Base-by-base conservation (phyloP, 2,888 invertebrate species). In the Penaeus monodon region DNA sequence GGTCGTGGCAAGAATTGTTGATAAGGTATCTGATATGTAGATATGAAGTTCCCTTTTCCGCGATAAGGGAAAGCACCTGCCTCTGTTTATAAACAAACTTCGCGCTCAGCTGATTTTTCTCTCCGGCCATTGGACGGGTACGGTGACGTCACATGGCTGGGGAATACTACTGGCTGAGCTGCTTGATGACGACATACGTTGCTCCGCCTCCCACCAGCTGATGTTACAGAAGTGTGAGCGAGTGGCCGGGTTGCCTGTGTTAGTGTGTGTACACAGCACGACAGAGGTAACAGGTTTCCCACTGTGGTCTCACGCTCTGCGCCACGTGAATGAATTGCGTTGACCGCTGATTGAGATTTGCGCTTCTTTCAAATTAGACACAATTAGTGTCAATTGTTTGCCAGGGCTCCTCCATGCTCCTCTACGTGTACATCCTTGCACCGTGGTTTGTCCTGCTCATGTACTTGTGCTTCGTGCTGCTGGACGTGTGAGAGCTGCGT, bases 371-470 rank as follows among this genome's bases (percentile, higher is more conserved):
- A 1, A 57, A 70, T 29, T n/a, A 14, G 27, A 33, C 24, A 6
- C 29, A 70, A 27, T 33, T 70, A 27, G 29, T 29, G 70, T 70
- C 27, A 22, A 24, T 27, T 33, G 17, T 12, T 44, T 20, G 27
- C 22, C n/a, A 20, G 44, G 70, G 70, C 20, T 90, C 90, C 29
- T 84, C 90, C 29, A 91, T 91, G 91, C 88, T 91, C 85, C 90
- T 91, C 73, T 91, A 91, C 90, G 93, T 95, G 93, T 94, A 94
- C 92, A 93, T 95, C 92, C 93, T 95, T 91, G 94, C 94, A 91
- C 95, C 95, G 92, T 95, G 95, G 95, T 93, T 95, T 92, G 93
- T 94, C 92, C 94, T 95, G 92, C 94, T 95, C 91, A 93, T 95
- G 91, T 94, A 95, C 92, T 93, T 95, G 92, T 93, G 94, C 92